Conservation (phyloP, 2,797 vertebrate genomes). For the Phoebastria nigripes region DNA sequence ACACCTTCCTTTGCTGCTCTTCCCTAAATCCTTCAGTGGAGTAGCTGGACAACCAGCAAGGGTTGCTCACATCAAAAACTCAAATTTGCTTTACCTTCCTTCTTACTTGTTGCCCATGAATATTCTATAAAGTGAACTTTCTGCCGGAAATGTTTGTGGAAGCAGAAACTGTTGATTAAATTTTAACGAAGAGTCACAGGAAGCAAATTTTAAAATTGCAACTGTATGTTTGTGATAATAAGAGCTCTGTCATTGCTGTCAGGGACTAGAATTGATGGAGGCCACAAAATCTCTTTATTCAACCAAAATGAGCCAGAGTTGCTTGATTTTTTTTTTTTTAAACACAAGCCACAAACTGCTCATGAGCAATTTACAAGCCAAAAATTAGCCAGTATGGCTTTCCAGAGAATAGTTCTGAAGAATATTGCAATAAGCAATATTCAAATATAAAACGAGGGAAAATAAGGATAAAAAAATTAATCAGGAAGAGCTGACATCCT, state of each 20-base stretch:
- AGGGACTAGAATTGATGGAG: slow-evolving; percentile 58
- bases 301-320: slow-evolving; percentile 37
- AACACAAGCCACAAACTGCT: slow-evolving; percentile 48
- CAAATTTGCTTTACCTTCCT: background rate
- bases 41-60: background rate
- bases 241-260: slow-evolving; percentile 63
- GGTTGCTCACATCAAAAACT: background rate
- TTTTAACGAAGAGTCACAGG: slow-evolving; percentile 41
- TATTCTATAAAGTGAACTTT: slow-evolving; percentile 15
- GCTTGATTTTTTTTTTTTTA: slow-evolving; percentile 21
- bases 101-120: background rate
- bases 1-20: background rate
- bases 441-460: slow-evolving; percentile 60
- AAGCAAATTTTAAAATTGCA: slow-evolving; percentile 58
- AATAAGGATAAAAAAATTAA: slow-evolving; percentile 71
- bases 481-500: slow-evolving; percentile 67
- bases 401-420: slow-evolving; percentile 65
- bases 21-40: background rate
- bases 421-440: slow-evolving; percentile 47
- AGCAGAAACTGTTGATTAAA: slow-evolving; percentile 44
- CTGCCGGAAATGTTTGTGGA: slow-evolving; percentile 8
- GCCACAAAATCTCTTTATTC: slow-evolving; percentile 58
- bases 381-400: slow-evolving; percentile 62
- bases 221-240: slow-evolving; percentile 57
- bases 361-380: slow-evolving; percentile 63